These are phyloP conservation scores for Hydrolagus affinis DNA, from an alignment of 2,113 vertebrate genomes.

Conservation along the genomic window DNA sequence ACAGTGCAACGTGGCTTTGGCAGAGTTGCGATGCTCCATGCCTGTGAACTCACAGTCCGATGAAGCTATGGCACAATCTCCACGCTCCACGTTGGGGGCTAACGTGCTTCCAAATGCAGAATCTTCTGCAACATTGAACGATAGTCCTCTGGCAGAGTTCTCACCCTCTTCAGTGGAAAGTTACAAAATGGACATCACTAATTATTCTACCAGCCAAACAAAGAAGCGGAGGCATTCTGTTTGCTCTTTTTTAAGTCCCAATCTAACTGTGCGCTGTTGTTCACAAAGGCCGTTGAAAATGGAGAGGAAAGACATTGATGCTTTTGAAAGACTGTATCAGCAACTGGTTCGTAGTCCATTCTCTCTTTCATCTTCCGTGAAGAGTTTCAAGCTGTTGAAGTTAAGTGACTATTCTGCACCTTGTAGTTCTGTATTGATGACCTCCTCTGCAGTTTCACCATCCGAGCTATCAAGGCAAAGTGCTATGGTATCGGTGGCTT, in stretches of 20 bases:
- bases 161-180: neutral
- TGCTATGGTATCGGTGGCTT: neutral
- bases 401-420: neutral
- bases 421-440: neutral
- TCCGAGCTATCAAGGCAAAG: no score
- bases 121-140: neutral
- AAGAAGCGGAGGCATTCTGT: neutral
- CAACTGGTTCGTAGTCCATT: neutral
- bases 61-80: neutral
- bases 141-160: neutral
- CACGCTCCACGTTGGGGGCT: neutral
- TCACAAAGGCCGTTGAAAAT: neutral
- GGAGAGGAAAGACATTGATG: neutral
- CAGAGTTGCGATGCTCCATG: neutral
- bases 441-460: no score
- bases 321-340: conserved; percentile 13
- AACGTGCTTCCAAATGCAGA: neutral
- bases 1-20: neutral
- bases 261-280: neutral
- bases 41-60: neutral
- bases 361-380: neutral
- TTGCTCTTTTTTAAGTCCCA: neutral
- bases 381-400: neutral
- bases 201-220: neutral
- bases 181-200: neutral